A percentile compares a stretch with the other conserved stretches of the same genome.
Conservation (phyloP, 1,140 invertebrate genomes). For the Nylanderia fulva region DNA sequence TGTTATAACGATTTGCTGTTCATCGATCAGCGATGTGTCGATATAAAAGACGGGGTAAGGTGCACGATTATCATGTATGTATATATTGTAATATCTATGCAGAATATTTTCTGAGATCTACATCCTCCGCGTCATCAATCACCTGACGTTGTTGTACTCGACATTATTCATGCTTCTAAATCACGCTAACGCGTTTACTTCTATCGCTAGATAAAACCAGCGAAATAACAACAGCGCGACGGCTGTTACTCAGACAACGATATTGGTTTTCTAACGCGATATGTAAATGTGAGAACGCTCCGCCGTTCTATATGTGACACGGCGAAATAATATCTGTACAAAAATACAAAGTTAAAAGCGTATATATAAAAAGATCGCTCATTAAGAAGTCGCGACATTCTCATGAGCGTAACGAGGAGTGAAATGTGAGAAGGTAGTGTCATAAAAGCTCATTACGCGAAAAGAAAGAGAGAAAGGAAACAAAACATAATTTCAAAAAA, state of each 20-base stretch:
- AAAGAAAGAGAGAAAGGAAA: background rate
- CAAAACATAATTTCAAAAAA: background rate
- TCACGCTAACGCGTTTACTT: slow-evolving; percentile 44
- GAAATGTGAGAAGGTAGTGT: slow-evolving; percentile 35
- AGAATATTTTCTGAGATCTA: slow-evolving; percentile 26
- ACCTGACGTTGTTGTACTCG: slow-evolving; percentile 33
- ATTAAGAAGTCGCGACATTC: slow-evolving; percentile 42
- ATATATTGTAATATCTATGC: slow-evolving; percentile 44
- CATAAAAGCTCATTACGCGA: slow-evolving; percentile 46
- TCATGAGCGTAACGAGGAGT: slow-evolving; percentile 37
- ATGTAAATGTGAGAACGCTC: slow-evolving; percentile 27
- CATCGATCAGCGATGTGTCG: slow-evolving; percentile 31
- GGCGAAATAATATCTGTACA: slow-evolving; percentile 27
- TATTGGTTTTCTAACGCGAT: slow-evolving; percentile 16
- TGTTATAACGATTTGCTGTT: slow-evolving; percentile 19
- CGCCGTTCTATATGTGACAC: background rate
- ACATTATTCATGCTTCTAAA: slow-evolving; percentile 45
- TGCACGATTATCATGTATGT: slow-evolving; percentile 35
- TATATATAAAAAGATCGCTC: slow-evolving; percentile 5
- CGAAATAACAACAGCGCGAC: background rate
- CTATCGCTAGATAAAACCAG: slow-evolving; percentile 29
- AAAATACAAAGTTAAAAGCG: background rate
- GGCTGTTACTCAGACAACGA: background rate
- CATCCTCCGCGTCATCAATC: slow-evolving; percentile 37
- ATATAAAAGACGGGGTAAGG: slow-evolving; percentile 22